phyloP scores from a whole-genome alignment of 1,140 invertebrate species.

The Caenorhabditis inopinata region DNA sequence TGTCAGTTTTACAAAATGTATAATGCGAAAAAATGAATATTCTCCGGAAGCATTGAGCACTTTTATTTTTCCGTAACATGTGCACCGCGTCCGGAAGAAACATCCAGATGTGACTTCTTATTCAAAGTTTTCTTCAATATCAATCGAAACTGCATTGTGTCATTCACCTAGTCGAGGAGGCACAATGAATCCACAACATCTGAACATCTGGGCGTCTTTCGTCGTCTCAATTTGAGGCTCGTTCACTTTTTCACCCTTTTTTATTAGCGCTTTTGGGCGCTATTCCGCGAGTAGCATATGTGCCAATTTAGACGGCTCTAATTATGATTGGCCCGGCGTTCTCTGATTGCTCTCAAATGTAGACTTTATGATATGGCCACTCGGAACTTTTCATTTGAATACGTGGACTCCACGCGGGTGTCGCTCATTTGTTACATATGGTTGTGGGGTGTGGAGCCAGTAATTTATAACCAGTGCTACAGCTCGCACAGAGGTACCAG shows the following conservation, averaged over 20 bases:
- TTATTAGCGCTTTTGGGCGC: not conserved
- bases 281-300: not conserved
- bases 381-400: not conserved
- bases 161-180: not conserved
- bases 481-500: not conserved
- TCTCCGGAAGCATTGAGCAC: not conserved
- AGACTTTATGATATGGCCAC: not conserved
- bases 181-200: not conserved
- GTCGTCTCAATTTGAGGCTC: slow-evolving; percentile 21
- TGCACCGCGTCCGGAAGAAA: slow-evolving; percentile 1
- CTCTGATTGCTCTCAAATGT: too few species aligned
- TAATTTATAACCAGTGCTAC: not conserved
- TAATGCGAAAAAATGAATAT: not conserved
- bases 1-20: too few species aligned
- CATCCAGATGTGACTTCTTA: slow-evolving; percentile 2
- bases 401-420: not conserved
- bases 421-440: slow-evolving; percentile 11
- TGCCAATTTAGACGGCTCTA: slow-evolving; percentile 1
- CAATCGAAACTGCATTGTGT: not conserved
- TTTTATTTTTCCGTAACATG: not conserved
- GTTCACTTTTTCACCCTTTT: slow-evolving; percentile 15
- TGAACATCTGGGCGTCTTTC: slow-evolving; percentile 25
- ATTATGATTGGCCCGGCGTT: not conserved
- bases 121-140: slow-evolving; percentile 22
- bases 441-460: slow-evolving; percentile 13